Conservation (phyloP, 1,140 invertebrate genomes). For the Schlechtendalia chinensis region DNA sequence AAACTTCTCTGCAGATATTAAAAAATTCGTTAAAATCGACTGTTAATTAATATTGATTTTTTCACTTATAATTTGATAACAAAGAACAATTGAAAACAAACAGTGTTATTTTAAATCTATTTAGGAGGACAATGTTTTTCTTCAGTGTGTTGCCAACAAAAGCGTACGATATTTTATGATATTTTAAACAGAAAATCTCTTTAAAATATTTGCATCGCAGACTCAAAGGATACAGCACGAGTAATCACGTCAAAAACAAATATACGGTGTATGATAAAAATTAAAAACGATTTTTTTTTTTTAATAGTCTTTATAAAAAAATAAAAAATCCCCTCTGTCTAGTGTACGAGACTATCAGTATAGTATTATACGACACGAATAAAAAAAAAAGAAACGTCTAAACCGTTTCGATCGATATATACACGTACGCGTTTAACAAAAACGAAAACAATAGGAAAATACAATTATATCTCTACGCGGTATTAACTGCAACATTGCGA, state of each 20-base stretch:
- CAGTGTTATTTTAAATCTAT: background rate
- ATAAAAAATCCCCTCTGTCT: background rate
- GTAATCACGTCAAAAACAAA: slow-evolving; percentile 30
- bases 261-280: background rate
- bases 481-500: no score
- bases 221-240: background rate
- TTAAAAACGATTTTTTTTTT: background rate
- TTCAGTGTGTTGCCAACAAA: background rate
- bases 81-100: background rate
- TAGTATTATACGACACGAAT: background rate
- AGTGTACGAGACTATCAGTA: background rate
- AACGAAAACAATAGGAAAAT: no score
- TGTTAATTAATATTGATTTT: no score
- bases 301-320: background rate
- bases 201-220: background rate
- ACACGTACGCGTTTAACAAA: no score
- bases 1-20: no score
- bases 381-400: background rate
- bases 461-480: no score
- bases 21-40: no score
- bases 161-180: background rate
- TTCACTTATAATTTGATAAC: no score
- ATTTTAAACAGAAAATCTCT: background rate
- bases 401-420: background rate
- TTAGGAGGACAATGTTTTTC: background rate